Percentiles rank a stretch among this genome's conserved stretches.
Conservation (phyloP, 2,888 invertebrate species). For the Muscina levida region DNA sequence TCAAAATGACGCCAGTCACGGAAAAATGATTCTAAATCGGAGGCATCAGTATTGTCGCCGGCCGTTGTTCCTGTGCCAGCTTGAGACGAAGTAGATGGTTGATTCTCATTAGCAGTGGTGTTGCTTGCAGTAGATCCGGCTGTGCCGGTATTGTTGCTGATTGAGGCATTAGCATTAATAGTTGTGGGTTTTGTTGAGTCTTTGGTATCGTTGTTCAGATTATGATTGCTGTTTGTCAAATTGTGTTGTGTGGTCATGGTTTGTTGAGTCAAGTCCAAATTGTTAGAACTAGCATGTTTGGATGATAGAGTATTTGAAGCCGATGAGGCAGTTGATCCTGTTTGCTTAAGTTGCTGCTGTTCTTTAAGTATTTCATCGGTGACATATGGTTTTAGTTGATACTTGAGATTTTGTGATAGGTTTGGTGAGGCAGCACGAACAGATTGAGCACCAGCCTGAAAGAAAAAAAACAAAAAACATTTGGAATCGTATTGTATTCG, state of each 20-base stretch:
- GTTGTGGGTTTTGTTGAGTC: conserved; percentile 52
- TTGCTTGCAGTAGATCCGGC: conserved; percentile 27
- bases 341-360: conserved; percentile 61
- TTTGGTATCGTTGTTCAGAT: conserved; percentile 65
- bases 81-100: conserved; percentile 40
- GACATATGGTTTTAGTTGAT: conserved; percentile 74
- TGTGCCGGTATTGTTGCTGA: conserved; percentile 44
- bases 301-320: conserved; percentile 63
- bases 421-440: conserved; percentile 79
- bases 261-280: conserved; percentile 57
- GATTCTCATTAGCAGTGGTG: conserved; percentile 42
- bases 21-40: conserved; percentile 84
- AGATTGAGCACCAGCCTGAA: conserved; percentile 77
- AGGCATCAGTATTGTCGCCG: conserved; percentile 27
- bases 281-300: conserved; percentile 60
- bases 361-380: conserved; percentile 76
- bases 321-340: conserved; percentile 52
- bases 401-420: conserved; percentile 75
- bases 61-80: not conserved
- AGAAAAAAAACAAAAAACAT: conserved; percentile 6
- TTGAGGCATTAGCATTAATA: conserved; percentile 51
- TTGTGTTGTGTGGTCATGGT: conserved; percentile 48
- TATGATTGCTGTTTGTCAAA: conserved; percentile 61
- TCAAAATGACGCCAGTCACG: conserved; percentile 94
- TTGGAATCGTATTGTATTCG: too few species aligned